These are phyloP conservation scores for Drosophila azteca DNA, from an alignment of 1,140 invertebrate genomes.

Conservation along the genomic window DNA sequence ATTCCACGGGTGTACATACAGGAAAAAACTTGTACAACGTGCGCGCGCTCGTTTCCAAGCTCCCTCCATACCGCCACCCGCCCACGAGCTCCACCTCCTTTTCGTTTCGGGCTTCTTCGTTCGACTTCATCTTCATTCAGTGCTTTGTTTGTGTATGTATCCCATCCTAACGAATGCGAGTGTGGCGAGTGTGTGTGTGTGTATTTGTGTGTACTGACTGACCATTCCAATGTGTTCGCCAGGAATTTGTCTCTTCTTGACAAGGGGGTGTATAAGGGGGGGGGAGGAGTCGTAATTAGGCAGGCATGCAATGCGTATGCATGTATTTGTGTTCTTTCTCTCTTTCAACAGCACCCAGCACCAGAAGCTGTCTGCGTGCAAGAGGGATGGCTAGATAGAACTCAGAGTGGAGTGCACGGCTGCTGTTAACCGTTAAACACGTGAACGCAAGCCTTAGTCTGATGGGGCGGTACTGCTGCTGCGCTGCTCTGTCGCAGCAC, in stretches of 20 bases:
- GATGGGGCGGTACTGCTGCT: neutral
- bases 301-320: neutral
- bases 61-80: neutral
- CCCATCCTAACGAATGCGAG: too few relatives aligned
- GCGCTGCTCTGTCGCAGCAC: neutral
- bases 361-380: constrained; percentile 23
- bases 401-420: constrained; percentile 28
- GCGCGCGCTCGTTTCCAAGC: constrained; percentile 31
- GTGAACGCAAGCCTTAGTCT: constrained; percentile 50
- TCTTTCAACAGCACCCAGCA: too few relatives aligned
- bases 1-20: constrained; percentile 44
- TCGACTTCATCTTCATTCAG: constrained; percentile 34
- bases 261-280: constrained; percentile 1
- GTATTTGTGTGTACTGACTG: constrained; percentile 27
- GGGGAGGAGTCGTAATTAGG: constrained; percentile 32
- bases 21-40: constrained; percentile 49
- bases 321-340: too few relatives aligned
- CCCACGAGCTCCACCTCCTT: constrained; percentile 25
- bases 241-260: constrained; percentile 40
- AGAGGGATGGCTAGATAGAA: constrained; percentile 29
- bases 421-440: constrained; percentile 70
- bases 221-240: constrained; percentile 50
- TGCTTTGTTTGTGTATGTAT: constrained; percentile 25
- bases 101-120: constrained; percentile 20
- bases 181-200: constrained; percentile 12